A percentile compares a stretch with the other conserved stretches of the same genome.
Evolutionary conservation across 2,888 invertebrate species (phyloP).

Genomic region (Candidula unifasciata): DNA sequence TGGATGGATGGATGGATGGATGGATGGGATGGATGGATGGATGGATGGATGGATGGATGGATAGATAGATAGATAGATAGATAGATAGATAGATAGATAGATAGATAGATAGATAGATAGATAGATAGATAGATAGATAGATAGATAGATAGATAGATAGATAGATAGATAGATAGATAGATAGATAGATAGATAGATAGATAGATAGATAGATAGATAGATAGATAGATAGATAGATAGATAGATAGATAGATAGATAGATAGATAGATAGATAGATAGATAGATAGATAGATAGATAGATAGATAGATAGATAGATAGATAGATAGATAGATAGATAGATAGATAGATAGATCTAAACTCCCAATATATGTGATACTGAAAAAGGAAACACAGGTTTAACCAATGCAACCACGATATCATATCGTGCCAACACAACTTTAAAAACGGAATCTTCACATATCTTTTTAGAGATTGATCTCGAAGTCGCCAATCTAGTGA

Average conservation of each 20-base stretch:
- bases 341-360: background rate
- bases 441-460: no score
- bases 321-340: conserved; percentile 15
- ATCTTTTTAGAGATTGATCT: no score
- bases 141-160: conserved; percentile 15
- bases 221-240: conserved; percentile 9
- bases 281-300: conserved; percentile 15
- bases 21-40: no score
- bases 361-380: background rate
- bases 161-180: conserved; percentile 15
- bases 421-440: no score
- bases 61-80: conserved; percentile 15
- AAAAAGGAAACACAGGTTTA: no score
- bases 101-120: conserved; percentile 15
- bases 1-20: conserved; percentile 15
- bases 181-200: conserved; percentile 15
- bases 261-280: conserved; percentile 15
- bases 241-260: conserved; percentile 15
- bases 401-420: no score
- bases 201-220: conserved; percentile 15
- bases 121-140: conserved; percentile 15
- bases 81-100: conserved; percentile 15
- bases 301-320: conserved; percentile 15
- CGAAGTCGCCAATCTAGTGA: no score
- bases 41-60: no score